Conservation (phyloP, 1,140 invertebrate genomes). For the Drosophila seguyi region DNA sequence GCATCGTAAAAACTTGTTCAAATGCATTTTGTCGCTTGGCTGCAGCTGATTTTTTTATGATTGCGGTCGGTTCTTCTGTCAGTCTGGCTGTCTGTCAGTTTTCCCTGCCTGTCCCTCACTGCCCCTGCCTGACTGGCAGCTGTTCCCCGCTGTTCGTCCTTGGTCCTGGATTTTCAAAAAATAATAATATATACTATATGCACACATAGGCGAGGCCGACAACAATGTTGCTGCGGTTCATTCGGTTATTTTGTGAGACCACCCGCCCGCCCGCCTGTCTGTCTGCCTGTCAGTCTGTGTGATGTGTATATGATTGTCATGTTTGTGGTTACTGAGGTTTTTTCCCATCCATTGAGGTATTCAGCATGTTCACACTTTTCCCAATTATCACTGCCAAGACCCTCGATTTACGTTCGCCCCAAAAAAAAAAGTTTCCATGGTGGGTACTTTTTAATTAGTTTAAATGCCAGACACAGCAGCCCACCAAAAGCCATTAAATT, state of each 20-base stretch:
- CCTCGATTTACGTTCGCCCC: background rate
- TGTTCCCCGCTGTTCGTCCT: constrained; percentile 41
- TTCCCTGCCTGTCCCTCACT: constrained; percentile 9
- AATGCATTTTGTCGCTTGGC: constrained; percentile 76
- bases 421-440: constrained; percentile 3
- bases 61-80: constrained; percentile 41
- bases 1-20: constrained; percentile 69
- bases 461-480: constrained; percentile 60
- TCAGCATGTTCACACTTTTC: constrained; percentile 42
- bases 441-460: constrained; percentile 68
- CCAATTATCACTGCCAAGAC: constrained; percentile 25
- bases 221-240: constrained; percentile 61
- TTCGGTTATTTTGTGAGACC: constrained; percentile 14
- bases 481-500: constrained; percentile 62
- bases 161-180: constrained; percentile 18
- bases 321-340: constrained; percentile 63
- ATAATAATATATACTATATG: background rate
- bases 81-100: constrained; percentile 6
- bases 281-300: constrained; percentile 23
- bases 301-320: constrained; percentile 70
- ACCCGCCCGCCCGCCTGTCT: no score
- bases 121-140: constrained; percentile 43
- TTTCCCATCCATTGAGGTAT: constrained; percentile 8
- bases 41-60: constrained; percentile 77
- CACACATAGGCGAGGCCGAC: constrained; percentile 28